phyloP scores from a whole-genome alignment of 2,113 vertebrate species.

The Madoqua kirkii region DNA sequence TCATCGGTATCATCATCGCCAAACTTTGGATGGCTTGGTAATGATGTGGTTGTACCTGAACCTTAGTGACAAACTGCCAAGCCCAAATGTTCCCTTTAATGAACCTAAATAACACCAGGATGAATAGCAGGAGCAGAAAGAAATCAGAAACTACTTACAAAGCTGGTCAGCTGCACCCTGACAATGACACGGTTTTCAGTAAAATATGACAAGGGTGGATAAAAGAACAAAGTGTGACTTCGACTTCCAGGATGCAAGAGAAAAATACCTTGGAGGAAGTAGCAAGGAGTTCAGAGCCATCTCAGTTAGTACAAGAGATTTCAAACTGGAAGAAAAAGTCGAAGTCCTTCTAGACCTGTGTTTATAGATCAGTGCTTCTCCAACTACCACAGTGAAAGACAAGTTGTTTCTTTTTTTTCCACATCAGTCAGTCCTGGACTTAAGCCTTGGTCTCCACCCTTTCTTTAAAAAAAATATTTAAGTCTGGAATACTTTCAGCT shows the following conservation, averaged over 20 bases:
- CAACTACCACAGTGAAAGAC: neutral
- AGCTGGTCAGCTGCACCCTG: constrained; percentile 2
- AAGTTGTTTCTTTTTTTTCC: neutral
- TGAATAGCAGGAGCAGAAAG: neutral
- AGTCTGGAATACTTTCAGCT: neutral
- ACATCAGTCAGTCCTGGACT: neutral
- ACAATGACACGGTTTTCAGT: neutral
- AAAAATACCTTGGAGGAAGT: constrained; percentile 34
- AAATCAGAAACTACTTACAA: constrained; percentile 21
- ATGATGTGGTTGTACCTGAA: neutral
- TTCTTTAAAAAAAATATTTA: neutral
- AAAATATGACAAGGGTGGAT: constrained; percentile 24
- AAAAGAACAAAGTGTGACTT: constrained; percentile 42
- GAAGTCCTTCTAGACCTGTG: neutral
- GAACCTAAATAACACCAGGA: constrained; percentile 6
- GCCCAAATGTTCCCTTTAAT: constrained; percentile 14
- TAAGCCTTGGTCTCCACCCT: neutral
- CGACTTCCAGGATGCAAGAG: constrained; percentile 7
- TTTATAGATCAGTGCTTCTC: neutral
- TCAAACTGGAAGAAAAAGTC: neutral
- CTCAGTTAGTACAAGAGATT: neutral
- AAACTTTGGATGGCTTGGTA: neutral
- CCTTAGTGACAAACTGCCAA: constrained; percentile 11
- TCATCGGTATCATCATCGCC: neutral
- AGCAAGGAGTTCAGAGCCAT: constrained; percentile 11